Percentiles rank a stretch among this genome's conserved stretches.
phyloP scores from a whole-genome alignment of 2,797 vertebrate genomes.

The Cossypha caffra region DNA sequence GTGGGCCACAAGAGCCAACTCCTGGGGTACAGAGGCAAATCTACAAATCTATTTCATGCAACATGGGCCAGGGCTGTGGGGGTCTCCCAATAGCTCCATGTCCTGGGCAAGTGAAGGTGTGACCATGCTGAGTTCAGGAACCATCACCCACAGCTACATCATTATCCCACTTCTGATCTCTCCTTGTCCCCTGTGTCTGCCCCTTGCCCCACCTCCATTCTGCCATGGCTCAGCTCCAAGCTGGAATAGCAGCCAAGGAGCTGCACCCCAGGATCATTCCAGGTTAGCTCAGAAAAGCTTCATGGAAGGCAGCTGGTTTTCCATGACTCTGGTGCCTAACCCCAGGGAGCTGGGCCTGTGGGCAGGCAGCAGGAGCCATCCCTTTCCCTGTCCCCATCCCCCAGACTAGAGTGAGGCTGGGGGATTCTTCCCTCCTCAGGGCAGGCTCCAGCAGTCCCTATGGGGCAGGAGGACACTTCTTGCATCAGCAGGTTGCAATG shows the following conservation, averaged over 20 bases:
- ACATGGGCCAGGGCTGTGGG: rapidly evolving
- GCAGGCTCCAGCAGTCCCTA: rapidly evolving
- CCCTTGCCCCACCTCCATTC: rapidly evolving
- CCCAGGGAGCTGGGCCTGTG: neutral
- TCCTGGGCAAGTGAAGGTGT: neutral
- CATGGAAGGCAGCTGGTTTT: neutral
- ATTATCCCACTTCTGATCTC: rapidly evolving
- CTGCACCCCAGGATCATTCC: neutral
- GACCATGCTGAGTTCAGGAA: neutral
- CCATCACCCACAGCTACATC: rapidly evolving
- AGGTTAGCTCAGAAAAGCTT: neutral
- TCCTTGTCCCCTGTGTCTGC: rapidly evolving
- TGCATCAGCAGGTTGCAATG: neutral
- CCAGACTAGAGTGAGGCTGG: rapidly evolving
- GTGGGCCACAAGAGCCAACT: rapidly evolving
- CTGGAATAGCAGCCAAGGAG: neutral
- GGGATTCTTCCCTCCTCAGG: neutral
- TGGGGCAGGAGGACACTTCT: neutral
- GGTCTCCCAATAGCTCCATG: rapidly evolving
- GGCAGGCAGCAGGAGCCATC: neutral
- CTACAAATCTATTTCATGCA: neutral
- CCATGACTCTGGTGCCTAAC: neutral
- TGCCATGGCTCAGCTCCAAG: rapidly evolving
- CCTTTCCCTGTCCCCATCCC: neutral
- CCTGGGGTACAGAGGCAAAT: neutral